phyloP scores from a whole-genome alignment of 2,888 invertebrate species.

The Pammene fasciana region DNA sequence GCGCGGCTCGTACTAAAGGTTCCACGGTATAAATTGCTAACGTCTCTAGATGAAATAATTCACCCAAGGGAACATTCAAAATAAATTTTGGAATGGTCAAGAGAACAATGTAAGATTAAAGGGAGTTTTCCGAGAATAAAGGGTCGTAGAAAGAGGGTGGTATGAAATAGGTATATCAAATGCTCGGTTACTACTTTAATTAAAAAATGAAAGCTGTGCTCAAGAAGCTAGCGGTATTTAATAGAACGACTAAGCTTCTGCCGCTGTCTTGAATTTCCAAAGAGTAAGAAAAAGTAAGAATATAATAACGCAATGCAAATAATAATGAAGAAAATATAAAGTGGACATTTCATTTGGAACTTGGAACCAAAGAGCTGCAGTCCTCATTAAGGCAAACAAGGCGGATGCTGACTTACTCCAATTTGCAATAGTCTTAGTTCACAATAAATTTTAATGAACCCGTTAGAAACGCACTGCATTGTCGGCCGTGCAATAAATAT shows the following conservation, averaged over 20 bases:
- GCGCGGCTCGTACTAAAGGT: slow-evolving; percentile 40
- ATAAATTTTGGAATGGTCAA: slow-evolving; percentile 69
- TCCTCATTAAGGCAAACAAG: slow-evolving; percentile 37
- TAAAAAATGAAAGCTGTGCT: background rate
- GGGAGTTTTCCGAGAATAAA: slow-evolving; percentile 66
- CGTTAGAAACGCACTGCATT: slow-evolving; percentile 55
- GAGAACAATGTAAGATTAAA: slow-evolving; percentile 72
- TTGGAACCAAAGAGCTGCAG: slow-evolving; percentile 32
- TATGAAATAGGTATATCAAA: slow-evolving; percentile 13
- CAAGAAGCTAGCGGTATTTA: slow-evolving; percentile 6
- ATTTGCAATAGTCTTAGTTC: slow-evolving; percentile 41
- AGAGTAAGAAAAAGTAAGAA: slow-evolving; percentile 13
- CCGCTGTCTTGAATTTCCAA: background rate
- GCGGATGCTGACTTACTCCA: slow-evolving; percentile 40
- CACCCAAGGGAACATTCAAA: slow-evolving; percentile 59
- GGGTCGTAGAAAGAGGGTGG: slow-evolving; percentile 33
- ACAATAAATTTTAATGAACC: slow-evolving; percentile 55
- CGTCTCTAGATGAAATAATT: slow-evolving; percentile 60
- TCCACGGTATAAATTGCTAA: slow-evolving; percentile 44
- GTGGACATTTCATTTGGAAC: slow-evolving; percentile 32
- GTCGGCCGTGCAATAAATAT: slow-evolving; percentile 52
- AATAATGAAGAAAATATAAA: slow-evolving; percentile 20
- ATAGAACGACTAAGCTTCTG: slow-evolving; percentile 1
- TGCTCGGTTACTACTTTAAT: slow-evolving; percentile 9
- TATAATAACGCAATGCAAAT: slow-evolving; percentile 28